Evolutionary conservation across 2,113 vertebrate species (phyloP).

Genomic region (Chitala chitala): DNA sequence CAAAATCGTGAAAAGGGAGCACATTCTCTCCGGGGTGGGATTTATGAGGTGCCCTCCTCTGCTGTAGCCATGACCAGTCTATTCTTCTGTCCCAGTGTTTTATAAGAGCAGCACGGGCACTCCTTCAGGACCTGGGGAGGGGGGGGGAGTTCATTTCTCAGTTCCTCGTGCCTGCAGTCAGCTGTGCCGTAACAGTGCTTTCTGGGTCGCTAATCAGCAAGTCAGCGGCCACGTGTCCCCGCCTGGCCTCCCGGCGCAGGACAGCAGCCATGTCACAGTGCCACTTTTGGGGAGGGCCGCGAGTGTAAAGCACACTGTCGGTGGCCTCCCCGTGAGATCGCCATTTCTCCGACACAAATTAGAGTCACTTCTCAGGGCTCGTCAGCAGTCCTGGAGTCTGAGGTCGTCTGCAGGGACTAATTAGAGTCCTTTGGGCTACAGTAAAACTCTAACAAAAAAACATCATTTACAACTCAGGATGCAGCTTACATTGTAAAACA

Average conservation of each 20-base stretch:
- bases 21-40: too few relatives aligned
- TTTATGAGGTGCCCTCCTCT: too few relatives aligned
- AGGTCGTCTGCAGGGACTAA: conserved; percentile 20
- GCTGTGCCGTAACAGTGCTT: too few relatives aligned
- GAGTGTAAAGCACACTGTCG: neutral
- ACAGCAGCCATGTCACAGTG: neutral
- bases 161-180: too few relatives aligned
- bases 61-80: too few relatives aligned
- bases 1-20: too few relatives aligned
- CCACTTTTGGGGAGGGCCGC: neutral
- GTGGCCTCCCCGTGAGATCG: neutral
- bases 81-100: too few relatives aligned
- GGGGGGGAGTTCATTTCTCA: too few relatives aligned
- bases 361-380: conserved; percentile 7
- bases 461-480: neutral
- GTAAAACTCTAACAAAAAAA: neutral
- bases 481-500: conserved; percentile 15
- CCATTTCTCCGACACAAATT: conserved; percentile 14
- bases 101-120: neutral
- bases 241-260: neutral
- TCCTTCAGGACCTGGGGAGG: neutral
- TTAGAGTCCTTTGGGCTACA: conserved; percentile 10
- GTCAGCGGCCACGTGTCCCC: neutral
- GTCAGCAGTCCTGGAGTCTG: neutral
- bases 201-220: too few relatives aligned